Percentiles rank a stretch among this genome's conserved stretches.
Conservation (phyloP, 2,797 vertebrate species). For the Diceros bicornis region DNA sequence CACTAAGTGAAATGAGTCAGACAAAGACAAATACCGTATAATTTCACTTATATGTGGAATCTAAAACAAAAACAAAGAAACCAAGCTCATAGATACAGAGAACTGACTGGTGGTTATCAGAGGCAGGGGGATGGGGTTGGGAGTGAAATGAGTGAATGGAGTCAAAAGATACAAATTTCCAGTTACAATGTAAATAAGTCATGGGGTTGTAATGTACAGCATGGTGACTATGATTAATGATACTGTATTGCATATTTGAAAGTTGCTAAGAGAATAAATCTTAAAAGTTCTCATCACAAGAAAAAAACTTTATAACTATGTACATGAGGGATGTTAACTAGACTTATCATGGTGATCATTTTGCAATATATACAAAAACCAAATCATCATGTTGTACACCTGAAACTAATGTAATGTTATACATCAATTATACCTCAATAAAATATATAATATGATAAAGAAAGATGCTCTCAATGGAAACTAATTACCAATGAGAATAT, state of each 20-base stretch:
- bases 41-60: not conserved
- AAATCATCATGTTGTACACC: not conserved
- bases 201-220: not conserved
- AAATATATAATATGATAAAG: not conserved
- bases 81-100: not conserved
- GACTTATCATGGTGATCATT: not conserved
- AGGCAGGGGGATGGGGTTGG: not conserved
- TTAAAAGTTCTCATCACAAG: not conserved
- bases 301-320: not conserved
- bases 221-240: too few species aligned
- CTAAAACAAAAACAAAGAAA: not conserved
- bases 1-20: not conserved
- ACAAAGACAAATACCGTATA: not conserved
- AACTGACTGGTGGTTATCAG: not conserved
- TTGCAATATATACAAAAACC: not conserved
- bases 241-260: not conserved
- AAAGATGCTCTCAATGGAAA: not conserved
- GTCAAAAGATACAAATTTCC: not conserved
- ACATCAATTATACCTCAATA: too few species aligned
- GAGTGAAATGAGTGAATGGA: not conserved
- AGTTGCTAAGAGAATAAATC: not conserved
- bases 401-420: not conserved
- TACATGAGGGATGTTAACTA: not conserved
- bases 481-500: not conserved
- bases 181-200: not conserved